Evolutionary conservation across 2,113 vertebrate species (phyloP), one percentile per base, ranked within the genome.

Genomic region (Salvator merianae): DNA sequence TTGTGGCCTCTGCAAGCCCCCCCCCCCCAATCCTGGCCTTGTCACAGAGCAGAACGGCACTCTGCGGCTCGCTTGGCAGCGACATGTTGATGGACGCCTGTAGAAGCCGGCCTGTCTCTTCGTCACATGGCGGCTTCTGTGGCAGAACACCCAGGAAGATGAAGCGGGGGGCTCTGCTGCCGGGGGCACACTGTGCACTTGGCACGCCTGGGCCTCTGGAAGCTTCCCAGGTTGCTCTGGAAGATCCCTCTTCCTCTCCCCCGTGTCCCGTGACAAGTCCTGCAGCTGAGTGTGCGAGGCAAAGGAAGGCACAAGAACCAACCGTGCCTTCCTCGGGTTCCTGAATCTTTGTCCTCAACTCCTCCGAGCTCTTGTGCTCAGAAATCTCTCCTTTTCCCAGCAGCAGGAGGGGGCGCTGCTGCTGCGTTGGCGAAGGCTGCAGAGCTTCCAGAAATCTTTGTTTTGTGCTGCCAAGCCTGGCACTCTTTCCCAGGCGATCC

Each of bases 401-500:
- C 0, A 36, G 82, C 88, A 16, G 82, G 78, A 94, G 88, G 87
- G 89, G 89, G 93, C 87, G 79, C 82, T 81, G 26, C 0, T 82
- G 53, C 72, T 82, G 65, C 13, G 0, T 7, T 10, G 22, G 14
- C 8, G 0, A 1, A 22, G 82, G 5, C 62, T 65, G 0, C 5
- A 0, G 0, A 59, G 53, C n/a, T 0, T 22, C 30, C 7, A 3
- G 0, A 59, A 76, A 8, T 1, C 10, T 30, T 47, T 24, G n/a
- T 38, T 1, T 20, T 59, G 34, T 20, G 26, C 43, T 36, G 26
- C 72, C 43, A 22, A 18, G 6, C 78, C 22, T 4, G 4, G 8
- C 4, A 24, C 59, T 76, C 47, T 14, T 7, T n/a, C 59, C 65
- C 28, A 18, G 13, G 34, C 8, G 22, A 22, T 62, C 77, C 40